Conservation (phyloP, 2,888 invertebrate genomes). For the Drymonia ruficornis region DNA sequence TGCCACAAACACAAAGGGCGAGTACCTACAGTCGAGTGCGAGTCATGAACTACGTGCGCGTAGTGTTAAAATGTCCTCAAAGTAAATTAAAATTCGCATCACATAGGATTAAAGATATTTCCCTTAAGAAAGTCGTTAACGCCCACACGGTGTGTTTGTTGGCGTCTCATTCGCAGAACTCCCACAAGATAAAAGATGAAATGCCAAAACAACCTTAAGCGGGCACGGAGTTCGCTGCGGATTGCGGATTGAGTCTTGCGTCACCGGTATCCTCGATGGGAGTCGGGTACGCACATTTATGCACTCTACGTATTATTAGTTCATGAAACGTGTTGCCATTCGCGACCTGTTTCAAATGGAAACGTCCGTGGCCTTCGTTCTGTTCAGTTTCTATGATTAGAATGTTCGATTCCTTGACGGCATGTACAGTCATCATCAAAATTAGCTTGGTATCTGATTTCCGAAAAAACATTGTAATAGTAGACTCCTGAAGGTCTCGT, state of each 20-base stretch:
- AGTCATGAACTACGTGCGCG: constrained; percentile 10
- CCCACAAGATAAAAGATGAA: constrained; percentile 53
- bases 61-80: constrained; percentile 18
- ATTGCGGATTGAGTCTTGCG: constrained; percentile 15
- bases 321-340: constrained; percentile 26
- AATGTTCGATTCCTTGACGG: too few species aligned
- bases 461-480: too few species aligned
- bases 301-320: constrained; percentile 36
- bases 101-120: constrained; percentile 43
- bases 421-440: too few species aligned
- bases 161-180: constrained; percentile 34
- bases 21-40: not conserved
- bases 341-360: constrained; percentile 31
- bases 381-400: constrained; percentile 8
- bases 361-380: constrained; percentile 22
- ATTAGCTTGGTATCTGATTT: too few species aligned
- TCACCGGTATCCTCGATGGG: constrained; percentile 25
- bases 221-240: constrained; percentile 24
- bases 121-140: constrained; percentile 49
- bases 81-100: constrained; percentile 41
- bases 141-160: constrained; percentile 48
- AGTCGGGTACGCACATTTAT: constrained; percentile 28
- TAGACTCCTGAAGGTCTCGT: too few species aligned
- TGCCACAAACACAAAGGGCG: not conserved
- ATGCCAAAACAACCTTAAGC: constrained; percentile 52